phyloP scores from a whole-genome alignment of 2,113 vertebrate species.

The Bungarus multicinctus region DNA sequence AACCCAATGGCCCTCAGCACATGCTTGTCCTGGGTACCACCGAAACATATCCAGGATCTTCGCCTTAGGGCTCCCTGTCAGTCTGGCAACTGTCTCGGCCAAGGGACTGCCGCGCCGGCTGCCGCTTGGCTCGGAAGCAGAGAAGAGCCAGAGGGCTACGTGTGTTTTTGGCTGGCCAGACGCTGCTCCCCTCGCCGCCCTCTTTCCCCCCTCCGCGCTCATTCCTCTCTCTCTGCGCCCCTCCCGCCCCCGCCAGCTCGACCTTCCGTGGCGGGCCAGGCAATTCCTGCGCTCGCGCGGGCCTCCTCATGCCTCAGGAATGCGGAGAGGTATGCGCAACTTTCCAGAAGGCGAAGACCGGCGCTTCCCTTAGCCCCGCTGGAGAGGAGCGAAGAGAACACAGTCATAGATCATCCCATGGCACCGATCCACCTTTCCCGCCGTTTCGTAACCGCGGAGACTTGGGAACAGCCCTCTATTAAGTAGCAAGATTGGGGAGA shows the following conservation, averaged over 20 bases:
- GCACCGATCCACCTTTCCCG: constrained; percentile 76
- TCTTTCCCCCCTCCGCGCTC: not conserved
- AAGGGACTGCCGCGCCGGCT: constrained; percentile 1
- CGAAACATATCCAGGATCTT: not conserved
- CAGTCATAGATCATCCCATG: constrained; percentile 76
- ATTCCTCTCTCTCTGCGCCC: not conserved
- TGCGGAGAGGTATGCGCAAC: constrained; percentile 77
- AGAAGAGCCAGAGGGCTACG: not conserved
- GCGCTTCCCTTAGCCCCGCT: constrained; percentile 69
- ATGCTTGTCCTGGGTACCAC: not conserved
- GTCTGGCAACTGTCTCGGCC: not conserved
- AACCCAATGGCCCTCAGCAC: not conserved
- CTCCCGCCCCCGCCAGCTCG: not conserved
- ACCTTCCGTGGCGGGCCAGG: constrained; percentile 4
- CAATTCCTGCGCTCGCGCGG: constrained; percentile 63
- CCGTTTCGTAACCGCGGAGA: constrained; percentile 86
- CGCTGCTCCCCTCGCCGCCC: not conserved
- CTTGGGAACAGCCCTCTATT: constrained; percentile 89
- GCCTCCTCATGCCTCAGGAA: constrained; percentile 85
- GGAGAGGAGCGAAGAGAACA: constrained; percentile 57
- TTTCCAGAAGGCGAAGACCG: constrained; percentile 76
- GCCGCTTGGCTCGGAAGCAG: constrained; percentile 6
- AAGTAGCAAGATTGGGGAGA: constrained; percentile 85
- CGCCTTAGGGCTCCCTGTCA: not conserved
- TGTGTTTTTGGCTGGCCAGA: constrained; percentile 1